phyloP scores from a whole-genome alignment of 2,113 vertebrate genomes.

The Chloroceryle aenea region DNA sequence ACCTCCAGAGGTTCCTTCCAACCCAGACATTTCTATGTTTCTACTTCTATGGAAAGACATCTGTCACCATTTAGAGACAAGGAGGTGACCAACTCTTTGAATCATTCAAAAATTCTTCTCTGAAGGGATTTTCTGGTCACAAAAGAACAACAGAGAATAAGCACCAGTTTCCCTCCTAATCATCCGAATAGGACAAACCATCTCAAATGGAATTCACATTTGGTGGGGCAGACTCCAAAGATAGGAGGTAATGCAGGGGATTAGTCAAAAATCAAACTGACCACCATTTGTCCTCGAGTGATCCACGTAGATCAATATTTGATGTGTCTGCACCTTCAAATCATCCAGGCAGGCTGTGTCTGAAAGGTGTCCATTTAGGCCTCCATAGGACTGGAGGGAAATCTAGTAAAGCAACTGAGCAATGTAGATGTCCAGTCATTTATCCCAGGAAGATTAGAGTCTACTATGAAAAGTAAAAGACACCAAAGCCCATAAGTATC shows the following conservation, averaged over 20 bases:
- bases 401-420: not conserved
- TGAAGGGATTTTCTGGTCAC: not conserved
- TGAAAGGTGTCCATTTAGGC: not conserved
- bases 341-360: not conserved
- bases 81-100: not conserved
- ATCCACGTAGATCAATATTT: not conserved
- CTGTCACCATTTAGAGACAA: too few relatives aligned
- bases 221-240: not conserved
- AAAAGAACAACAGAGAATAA: rapidly evolving
- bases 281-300: not conserved
- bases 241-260: not conserved
- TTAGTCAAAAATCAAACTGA: not conserved
- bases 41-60: not conserved
- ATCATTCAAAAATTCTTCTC: not conserved
- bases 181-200: not conserved
- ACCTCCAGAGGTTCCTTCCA: too few relatives aligned
- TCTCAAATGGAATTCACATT: not conserved
- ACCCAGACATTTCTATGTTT: too few relatives aligned
- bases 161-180: not conserved
- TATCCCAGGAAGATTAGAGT: not conserved
- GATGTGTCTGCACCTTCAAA: not conserved
- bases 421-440: not conserved
- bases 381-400: not conserved
- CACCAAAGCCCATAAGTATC: not conserved
- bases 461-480: not conserved